Evolutionary conservation across 2,888 invertebrate genomes (phyloP).

Genomic region (Drosophila meridionalis): DNA sequence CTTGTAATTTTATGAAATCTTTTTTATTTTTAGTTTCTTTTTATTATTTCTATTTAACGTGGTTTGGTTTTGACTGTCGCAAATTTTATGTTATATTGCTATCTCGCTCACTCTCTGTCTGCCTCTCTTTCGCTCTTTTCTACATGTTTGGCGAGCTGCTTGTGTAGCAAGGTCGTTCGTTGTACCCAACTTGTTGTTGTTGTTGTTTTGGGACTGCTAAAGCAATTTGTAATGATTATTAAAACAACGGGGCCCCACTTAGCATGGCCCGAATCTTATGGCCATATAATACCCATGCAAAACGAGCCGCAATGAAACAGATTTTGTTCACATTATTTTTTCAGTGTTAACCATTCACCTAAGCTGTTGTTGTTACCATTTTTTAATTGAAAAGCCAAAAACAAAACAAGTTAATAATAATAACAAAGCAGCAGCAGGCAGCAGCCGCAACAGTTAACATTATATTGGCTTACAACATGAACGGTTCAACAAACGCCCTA

Average conservation of each 20-base stretch:
- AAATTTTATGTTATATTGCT: constrained; percentile 41
- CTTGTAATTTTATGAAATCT: constrained; percentile 64
- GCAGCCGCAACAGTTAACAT: constrained; percentile 39
- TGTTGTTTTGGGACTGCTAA: constrained; percentile 31
- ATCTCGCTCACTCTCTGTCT: background rate
- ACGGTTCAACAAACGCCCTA: constrained; percentile 42
- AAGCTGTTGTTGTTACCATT: constrained; percentile 70
- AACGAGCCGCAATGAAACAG: constrained; percentile 43
- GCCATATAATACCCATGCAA: constrained; percentile 56
- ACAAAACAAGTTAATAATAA: constrained; percentile 43
- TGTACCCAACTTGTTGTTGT: constrained; percentile 54
- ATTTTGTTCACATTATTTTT: constrained; percentile 45
- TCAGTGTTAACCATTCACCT: constrained; percentile 67
- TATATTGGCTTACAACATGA: constrained; percentile 73
- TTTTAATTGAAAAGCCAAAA: constrained; percentile 70
- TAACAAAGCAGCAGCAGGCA: constrained; percentile 50
- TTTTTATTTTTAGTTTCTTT: constrained; percentile 26
- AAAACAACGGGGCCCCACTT: constrained; percentile 70
- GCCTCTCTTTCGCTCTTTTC: constrained; percentile 32
- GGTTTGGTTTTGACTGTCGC: constrained; percentile 45
- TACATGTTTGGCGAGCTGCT: constrained; percentile 64
- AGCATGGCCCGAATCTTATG: constrained; percentile 49
- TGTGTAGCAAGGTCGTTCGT: constrained; percentile 80
- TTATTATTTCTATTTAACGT: constrained; percentile 24
- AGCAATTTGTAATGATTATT: constrained; percentile 80